Evolutionary conservation across 2,113 vertebrate species (phyloP).

Genomic region (Brevimyrus niger): DNA sequence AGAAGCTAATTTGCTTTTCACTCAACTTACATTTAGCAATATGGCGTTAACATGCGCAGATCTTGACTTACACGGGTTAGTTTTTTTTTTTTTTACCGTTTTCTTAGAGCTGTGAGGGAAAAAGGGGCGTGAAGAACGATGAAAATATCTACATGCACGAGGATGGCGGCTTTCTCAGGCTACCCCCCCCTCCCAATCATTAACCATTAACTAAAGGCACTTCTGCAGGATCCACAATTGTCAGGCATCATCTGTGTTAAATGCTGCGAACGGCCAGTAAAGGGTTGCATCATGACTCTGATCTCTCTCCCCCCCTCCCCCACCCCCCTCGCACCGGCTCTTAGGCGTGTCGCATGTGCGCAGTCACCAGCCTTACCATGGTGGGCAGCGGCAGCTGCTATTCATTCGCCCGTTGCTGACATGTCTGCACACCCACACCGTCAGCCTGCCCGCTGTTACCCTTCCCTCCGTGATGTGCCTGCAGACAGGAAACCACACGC

Average conservation of each 20-base stretch:
- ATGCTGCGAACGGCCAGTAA: neutral
- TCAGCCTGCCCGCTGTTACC: neutral
- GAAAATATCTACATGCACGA: neutral
- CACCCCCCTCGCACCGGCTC: neutral
- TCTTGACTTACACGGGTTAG: neutral
- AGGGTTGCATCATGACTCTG: neutral
- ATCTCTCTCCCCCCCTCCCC: neutral
- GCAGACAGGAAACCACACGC: neutral
- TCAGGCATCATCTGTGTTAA: neutral
- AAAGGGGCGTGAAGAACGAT: neutral
- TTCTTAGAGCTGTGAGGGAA: neutral
- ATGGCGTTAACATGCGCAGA: neutral
- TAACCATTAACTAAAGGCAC: neutral
- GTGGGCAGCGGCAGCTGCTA: neutral
- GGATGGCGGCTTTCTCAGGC: neutral
- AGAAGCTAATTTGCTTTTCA: neutral
- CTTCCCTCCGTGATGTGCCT: neutral
- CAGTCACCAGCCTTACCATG: neutral
- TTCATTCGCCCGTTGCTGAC: neutral
- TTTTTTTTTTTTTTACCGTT: neutral
- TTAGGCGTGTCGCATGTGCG: neutral
- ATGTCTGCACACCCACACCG: neutral
- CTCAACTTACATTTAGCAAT: neutral
- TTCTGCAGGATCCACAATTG: neutral
- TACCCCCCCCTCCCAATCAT: neutral